Base-by-base conservation (phyloP, 2,113 vertebrate species). In the Pluvialis apricaria region DNA sequence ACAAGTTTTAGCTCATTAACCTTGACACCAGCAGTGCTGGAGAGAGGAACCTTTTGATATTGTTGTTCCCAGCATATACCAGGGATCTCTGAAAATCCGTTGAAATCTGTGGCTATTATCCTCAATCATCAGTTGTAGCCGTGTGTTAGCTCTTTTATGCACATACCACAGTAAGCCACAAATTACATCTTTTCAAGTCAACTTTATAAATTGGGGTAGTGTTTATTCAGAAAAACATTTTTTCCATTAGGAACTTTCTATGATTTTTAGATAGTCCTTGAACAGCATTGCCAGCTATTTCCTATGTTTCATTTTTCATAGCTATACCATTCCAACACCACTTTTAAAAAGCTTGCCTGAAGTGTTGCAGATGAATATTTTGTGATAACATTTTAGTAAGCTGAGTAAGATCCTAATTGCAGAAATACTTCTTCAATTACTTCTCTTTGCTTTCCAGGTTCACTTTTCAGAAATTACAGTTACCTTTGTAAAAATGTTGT, bases 1-100 rank as follows among this genome's bases (percentile, higher is more conserved):
- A 92, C 77, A 97, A 96, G 69, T 97, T 97, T 97, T 97, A 97
- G 80, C 82, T 97, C 92, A 97, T 95, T 97, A 96, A 96, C 77
- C 77, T 96, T 98, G 86, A 92, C 91, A 97, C 79, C 61, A 96
- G 90, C 79, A 88, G 70, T 81, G 70, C 86, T 95, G 85, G 36
- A 85, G 80, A 96, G 75, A 87, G 96, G 70, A 94, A 76, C 55
- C 61, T 96, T 81, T 94, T 47, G 71, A 65, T 95, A 69, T 29
- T 90, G 94, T 94, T 94, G 73, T 92, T 96, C 79, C 82, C 45
- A 80, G 77, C 69, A 57, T 26, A 68, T 38, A 79, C 32, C 77
- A 69, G 66, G 82, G 85, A 85, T 87, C 89, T 82, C 64, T 80
- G 82, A 86, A 84, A 83, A 60, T 85, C 89, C 64, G 82, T 81